A percentile compares a stretch with the other conserved stretches of the same genome.
These are phyloP conservation scores for Ditula angustiorana DNA, from an alignment of 2,888 invertebrate genomes.

Conservation along the genomic window DNA sequence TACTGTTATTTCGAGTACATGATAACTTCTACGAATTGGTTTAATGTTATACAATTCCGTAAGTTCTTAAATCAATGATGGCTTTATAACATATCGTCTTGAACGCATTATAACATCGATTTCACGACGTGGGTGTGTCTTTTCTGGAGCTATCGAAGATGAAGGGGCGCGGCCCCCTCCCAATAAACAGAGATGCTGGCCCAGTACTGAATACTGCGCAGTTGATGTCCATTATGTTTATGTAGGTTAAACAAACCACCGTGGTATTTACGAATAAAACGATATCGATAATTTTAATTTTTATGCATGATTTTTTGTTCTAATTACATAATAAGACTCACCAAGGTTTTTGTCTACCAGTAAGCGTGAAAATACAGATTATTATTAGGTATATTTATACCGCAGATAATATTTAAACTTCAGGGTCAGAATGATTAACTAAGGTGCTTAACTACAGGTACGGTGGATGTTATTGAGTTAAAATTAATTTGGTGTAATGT, in stretches of 20 bases:
- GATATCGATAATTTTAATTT: neutral
- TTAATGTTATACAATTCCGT: neutral
- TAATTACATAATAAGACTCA: slow-evolving; percentile 65
- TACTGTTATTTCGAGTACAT: neutral
- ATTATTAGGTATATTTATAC: slow-evolving; percentile 48
- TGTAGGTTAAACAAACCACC: neutral
- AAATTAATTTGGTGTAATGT: slow-evolving; percentile 5
- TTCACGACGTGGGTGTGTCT: neutral
- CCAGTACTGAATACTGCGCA: slow-evolving; percentile 18
- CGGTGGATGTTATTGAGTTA: slow-evolving; percentile 1
- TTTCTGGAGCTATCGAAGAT: neutral
- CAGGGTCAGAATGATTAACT: slow-evolving; percentile 16
- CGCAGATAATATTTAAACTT: slow-evolving; percentile 46
- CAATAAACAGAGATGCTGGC: slow-evolving; percentile 4
- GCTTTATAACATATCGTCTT: neutral
- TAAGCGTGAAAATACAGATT: slow-evolving; percentile 73
- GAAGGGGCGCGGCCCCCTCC: neutral
- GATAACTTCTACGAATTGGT: neutral
- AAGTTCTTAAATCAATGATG: neutral
- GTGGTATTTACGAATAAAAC: neutral
- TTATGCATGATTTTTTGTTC: slow-evolving; percentile 12
- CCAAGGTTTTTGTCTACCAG: slow-evolving; percentile 82
- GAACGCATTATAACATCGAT: neutral
- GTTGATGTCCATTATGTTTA: neutral
- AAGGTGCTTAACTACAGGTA: slow-evolving; percentile 28